Evolutionary conservation across 2,797 vertebrate species (phyloP).

Genomic region (Darevskia mixta): DNA sequence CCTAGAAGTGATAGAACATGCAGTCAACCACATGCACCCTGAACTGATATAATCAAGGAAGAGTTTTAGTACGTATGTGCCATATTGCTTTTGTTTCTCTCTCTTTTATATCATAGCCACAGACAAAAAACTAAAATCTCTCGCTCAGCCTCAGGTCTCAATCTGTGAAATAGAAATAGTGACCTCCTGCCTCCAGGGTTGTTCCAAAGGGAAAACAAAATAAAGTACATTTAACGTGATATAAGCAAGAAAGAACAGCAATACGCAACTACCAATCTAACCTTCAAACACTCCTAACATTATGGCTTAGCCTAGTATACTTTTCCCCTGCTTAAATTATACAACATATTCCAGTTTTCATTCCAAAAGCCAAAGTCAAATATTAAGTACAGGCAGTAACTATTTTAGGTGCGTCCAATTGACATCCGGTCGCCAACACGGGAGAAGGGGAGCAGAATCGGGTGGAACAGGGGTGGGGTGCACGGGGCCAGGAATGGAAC

Average conservation of each 20-base stretch:
- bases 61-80: background rate
- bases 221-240: background rate
- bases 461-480: too few relatives aligned
- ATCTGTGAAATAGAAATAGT: background rate
- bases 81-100: background rate
- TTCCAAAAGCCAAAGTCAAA: constrained; percentile 6
- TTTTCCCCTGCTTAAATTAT: background rate
- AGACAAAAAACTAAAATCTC: too few relatives aligned
- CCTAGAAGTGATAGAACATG: background rate
- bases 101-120: background rate
- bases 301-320: background rate
- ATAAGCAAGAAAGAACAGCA: background rate
- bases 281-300: background rate
- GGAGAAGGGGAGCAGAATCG: too few relatives aligned
- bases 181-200: background rate
- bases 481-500: too few relatives aligned
- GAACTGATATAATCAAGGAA: background rate
- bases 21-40: background rate
- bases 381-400: background rate
- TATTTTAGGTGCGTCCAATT: too few relatives aligned
- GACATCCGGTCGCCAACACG: too few relatives aligned
- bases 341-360: constrained; percentile 6
- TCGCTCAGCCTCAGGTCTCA: background rate
- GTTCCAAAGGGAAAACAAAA: background rate
- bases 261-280: background rate